Percentiles rank a stretch among this genome's conserved stretches.
phyloP scores from a whole-genome alignment of 2,113 vertebrate genomes.

The Prunella himalayana region DNA sequence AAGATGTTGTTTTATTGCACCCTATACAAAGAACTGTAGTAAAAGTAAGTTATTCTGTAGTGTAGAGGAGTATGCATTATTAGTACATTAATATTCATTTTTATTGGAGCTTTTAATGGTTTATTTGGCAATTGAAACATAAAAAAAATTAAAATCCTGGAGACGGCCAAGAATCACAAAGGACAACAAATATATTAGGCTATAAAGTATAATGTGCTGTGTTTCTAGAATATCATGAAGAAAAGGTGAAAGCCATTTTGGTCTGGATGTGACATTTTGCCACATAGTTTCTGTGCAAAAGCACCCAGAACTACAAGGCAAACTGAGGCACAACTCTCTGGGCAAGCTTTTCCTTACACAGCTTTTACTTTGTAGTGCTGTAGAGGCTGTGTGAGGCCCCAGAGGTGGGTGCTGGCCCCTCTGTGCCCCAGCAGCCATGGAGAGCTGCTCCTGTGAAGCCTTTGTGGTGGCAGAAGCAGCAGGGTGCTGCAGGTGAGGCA shows the following conservation, averaged over 20 bases:
- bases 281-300: background rate
- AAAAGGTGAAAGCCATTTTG: background rate
- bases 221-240: background rate
- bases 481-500: background rate
- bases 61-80: conserved; percentile 3
- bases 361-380: background rate
- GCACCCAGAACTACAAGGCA: background rate
- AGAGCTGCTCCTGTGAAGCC: background rate
- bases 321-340: background rate
- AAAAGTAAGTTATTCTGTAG: conserved; percentile 25
- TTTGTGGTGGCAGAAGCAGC: accelerated
- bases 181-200: background rate
- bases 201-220: background rate
- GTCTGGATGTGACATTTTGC: background rate
- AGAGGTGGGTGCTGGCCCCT: accelerated
- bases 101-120: conserved; percentile 52
- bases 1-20: conserved; percentile 27
- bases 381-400: background rate
- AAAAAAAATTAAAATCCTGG: background rate
- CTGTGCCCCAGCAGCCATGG: background rate
- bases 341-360: background rate
- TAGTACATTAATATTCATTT: conserved; percentile 20
- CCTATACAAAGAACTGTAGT: conserved; percentile 8
- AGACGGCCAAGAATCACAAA: conserved; percentile 27
- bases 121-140: conserved; percentile 33